These are phyloP conservation scores for Pseudomyrmex concolor DNA, from an alignment of 1,140 invertebrate species.

Conservation along the genomic window DNA sequence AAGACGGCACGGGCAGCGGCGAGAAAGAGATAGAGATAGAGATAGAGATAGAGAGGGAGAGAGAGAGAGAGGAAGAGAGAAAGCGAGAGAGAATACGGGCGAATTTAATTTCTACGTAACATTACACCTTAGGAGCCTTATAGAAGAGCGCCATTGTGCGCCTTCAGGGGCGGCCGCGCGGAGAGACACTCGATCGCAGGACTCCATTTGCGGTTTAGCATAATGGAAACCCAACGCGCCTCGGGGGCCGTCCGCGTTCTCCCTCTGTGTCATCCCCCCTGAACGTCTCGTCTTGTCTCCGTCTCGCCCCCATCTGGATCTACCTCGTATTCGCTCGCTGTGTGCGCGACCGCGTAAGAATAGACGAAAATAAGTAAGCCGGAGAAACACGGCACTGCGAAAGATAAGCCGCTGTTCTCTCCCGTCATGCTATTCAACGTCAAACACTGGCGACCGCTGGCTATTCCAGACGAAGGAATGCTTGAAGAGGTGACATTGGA, in stretches of 20 bases:
- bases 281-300: slow-evolving; percentile 55
- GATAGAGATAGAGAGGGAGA: no score
- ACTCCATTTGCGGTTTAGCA: slow-evolving; percentile 86
- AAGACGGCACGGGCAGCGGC: slow-evolving; percentile 31
- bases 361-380: slow-evolving; percentile 67
- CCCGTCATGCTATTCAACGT: slow-evolving; percentile 25
- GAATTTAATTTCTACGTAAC: slow-evolving; percentile 85
- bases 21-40: no score
- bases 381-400: slow-evolving; percentile 45
- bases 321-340: slow-evolving; percentile 50
- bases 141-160: slow-evolving; percentile 78
- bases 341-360: slow-evolving; percentile 41
- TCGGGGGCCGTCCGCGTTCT: slow-evolving; percentile 71
- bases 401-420: slow-evolving; percentile 41
- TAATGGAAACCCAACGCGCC: slow-evolving; percentile 85
- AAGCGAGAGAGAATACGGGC: slow-evolving; percentile 59
- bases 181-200: slow-evolving; percentile 85
- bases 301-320: slow-evolving; percentile 52
- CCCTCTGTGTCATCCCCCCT: slow-evolving; percentile 43
- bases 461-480: slow-evolving; percentile 1
- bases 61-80: no score
- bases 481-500: background rate
- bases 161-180: slow-evolving; percentile 70
- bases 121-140: slow-evolving; percentile 83
- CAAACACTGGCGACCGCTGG: slow-evolving; percentile 21